Percentiles rank a stretch among this genome's conserved stretches.
These are phyloP conservation scores for Euzetes globulus DNA, from an alignment of 2,888 invertebrate species.

Conservation along the genomic window DNA sequence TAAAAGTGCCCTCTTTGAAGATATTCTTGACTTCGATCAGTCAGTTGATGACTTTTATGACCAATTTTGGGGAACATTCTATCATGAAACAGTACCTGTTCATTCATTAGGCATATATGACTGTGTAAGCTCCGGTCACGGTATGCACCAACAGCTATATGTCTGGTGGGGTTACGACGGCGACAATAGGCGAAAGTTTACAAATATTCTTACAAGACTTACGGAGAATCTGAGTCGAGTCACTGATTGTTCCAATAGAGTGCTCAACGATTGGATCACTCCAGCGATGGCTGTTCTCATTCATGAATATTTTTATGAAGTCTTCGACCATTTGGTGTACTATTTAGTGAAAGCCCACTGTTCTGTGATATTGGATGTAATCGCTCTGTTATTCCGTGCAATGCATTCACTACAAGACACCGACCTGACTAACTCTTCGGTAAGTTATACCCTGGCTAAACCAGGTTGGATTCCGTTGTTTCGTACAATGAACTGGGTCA, in stretches of 20 bases:
- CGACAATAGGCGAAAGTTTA: neutral
- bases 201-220: neutral
- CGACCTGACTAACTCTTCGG: neutral
- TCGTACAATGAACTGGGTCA: neutral
- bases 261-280: too few relatives aligned
- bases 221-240: neutral
- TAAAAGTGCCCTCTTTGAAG: too few relatives aligned
- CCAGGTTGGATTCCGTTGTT: conserved; percentile 8
- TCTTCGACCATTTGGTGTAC: neutral
- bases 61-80: too few relatives aligned
- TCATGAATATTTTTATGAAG: neutral
- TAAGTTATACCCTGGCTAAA: neutral
- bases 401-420: neutral
- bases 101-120: neutral
- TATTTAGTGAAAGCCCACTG: neutral
- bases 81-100: too few relatives aligned
- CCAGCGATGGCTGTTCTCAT: neutral
- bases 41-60: too few relatives aligned
- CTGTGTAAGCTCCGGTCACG: neutral
- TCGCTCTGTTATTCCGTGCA: neutral
- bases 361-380: neutral
- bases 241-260: too few relatives aligned
- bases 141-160: neutral
- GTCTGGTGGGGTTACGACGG: neutral
- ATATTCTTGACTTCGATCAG: too few relatives aligned